Conservation (phyloP, 2,888 invertebrate genomes). For the Sphinx pinastri region DNA sequence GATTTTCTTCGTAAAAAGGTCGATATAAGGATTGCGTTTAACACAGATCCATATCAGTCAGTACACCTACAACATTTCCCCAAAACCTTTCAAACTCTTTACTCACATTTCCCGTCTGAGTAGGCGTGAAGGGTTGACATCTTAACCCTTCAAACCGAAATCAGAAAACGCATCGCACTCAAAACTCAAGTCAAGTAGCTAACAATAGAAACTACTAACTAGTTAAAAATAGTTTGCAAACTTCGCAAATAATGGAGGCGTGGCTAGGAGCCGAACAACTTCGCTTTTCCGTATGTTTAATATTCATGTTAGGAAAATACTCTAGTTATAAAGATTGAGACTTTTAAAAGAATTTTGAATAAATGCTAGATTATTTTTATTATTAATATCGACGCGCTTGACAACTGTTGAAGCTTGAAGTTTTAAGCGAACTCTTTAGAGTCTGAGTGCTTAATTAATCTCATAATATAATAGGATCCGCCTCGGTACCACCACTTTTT, state of each 20-base stretch:
- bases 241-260: conserved; percentile 14
- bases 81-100: background rate
- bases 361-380: background rate
- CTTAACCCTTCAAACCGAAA: background rate
- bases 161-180: conserved; percentile 13
- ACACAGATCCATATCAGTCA: background rate
- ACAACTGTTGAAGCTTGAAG: too few species aligned
- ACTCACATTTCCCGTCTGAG: background rate
- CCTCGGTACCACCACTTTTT: too few species aligned
- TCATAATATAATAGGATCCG: too few species aligned
- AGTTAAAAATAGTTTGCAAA: conserved; percentile 5
- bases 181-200: conserved; percentile 12
- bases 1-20: too few species aligned
- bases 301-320: background rate
- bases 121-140: background rate
- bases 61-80: background rate
- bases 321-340: background rate
- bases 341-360: background rate
- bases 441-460: too few species aligned
- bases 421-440: too few species aligned
- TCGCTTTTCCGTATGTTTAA: background rate
- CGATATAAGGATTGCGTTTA: background rate
- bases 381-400: too few species aligned
- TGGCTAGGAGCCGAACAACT: background rate
- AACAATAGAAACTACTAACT: conserved; percentile 13